Percentiles rank a stretch among this genome's conserved stretches.
Evolutionary conservation across 1,140 invertebrate species (phyloP).

Genomic region (Ceratoteleas bidentatus): DNA sequence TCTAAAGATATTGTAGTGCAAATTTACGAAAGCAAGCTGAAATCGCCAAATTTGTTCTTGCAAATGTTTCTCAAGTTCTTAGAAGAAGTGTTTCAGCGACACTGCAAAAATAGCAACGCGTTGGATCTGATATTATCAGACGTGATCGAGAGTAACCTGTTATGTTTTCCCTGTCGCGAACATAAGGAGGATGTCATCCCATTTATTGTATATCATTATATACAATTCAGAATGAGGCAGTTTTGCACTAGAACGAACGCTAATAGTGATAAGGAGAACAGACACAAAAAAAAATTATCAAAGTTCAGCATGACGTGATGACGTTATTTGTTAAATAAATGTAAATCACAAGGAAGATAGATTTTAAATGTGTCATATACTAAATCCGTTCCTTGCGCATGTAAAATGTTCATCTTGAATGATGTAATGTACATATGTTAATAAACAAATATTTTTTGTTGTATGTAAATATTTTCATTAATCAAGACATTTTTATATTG

Average conservation of each 20-base stretch:
- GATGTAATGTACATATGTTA: too few species aligned
- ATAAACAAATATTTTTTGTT: too few species aligned
- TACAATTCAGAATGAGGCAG: slow-evolving; percentile 12
- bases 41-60: slow-evolving; percentile 7
- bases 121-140: slow-evolving; percentile 7
- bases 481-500: too few species aligned
- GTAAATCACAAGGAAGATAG: too few species aligned
- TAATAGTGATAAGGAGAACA: neutral
- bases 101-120: neutral
- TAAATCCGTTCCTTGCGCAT: too few species aligned
- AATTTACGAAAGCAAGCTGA: too few species aligned
- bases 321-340: too few species aligned
- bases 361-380: too few species aligned
- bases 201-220: slow-evolving; percentile 14
- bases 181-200: slow-evolving; percentile 11
- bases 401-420: too few species aligned
- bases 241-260: slow-evolving; percentile 1
- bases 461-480: too few species aligned
- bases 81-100: slow-evolving; percentile 12
- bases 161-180: slow-evolving; percentile 9
- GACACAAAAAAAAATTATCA: slow-evolving; percentile 10
- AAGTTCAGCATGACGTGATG: slow-evolving; percentile 5
- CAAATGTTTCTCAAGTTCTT: too few species aligned
- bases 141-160: neutral
- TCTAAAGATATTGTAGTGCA: too few species aligned